Percentiles rank a stretch among this genome's conserved stretches.
phyloP scores from a whole-genome alignment of 1,140 invertebrate genomes.

The Saxidomus purpurata region DNA sequence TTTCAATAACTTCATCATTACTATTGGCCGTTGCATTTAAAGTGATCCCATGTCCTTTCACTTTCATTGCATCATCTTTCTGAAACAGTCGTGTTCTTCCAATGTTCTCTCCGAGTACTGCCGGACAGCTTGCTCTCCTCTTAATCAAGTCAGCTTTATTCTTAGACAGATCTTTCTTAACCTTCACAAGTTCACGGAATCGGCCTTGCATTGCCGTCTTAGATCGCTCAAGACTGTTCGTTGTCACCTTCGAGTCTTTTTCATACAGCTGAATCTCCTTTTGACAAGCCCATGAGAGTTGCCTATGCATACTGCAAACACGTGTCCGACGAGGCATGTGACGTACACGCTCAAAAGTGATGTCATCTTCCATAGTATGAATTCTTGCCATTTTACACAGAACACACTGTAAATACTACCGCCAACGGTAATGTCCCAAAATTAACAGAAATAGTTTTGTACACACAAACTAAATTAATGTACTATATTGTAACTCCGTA shows the following conservation, averaged over 20 bases:
- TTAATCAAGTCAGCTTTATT: neutral
- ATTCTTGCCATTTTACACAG: constrained; percentile 47
- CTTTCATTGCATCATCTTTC: neutral
- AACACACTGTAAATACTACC: neutral
- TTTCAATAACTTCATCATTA: neutral
- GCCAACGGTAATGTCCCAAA: too few species aligned
- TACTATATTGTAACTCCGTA: too few species aligned
- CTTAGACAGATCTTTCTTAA: constrained; percentile 32
- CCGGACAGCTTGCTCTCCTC: constrained; percentile 44
- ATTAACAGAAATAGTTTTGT: too few species aligned
- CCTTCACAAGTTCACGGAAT: constrained; percentile 46
- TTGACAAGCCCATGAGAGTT: constrained; percentile 71
- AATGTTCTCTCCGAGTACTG: neutral
- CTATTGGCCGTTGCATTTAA: neutral
- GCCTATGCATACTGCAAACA: constrained; percentile 69
- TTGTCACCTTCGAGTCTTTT: constrained; percentile 63
- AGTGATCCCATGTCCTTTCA: neutral
- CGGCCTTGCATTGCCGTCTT: constrained; percentile 61
- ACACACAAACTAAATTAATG: too few species aligned
- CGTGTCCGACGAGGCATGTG: constrained; percentile 67
- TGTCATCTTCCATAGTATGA: constrained; percentile 71
- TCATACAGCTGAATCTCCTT: constrained; percentile 70
- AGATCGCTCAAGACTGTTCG: constrained; percentile 57
- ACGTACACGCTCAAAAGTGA: constrained; percentile 71
- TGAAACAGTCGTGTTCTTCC: neutral